Evolutionary conservation across 2,888 invertebrate species (phyloP).

Genomic region (Syritta pipiens): DNA sequence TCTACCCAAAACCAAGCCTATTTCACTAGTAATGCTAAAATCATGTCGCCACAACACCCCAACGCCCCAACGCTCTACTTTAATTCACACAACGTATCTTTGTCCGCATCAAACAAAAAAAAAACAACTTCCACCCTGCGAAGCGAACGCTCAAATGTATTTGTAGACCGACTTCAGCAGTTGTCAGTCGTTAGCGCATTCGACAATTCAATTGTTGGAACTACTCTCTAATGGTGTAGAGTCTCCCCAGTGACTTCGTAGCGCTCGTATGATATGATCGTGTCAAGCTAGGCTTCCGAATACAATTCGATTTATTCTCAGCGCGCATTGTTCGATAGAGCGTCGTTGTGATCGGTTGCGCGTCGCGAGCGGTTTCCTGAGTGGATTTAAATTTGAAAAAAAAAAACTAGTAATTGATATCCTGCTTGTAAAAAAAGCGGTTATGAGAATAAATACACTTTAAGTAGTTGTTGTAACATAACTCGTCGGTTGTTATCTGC

Average conservation of each 20-base stretch:
- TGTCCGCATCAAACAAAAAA: no score
- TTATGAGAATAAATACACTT: not conserved
- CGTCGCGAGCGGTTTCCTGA: slow-evolving; percentile 6
- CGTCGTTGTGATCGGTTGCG: slow-evolving; percentile 56
- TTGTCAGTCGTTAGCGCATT: slow-evolving; percentile 10
- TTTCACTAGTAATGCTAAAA: slow-evolving; percentile 15
- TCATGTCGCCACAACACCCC: slow-evolving; percentile 7
- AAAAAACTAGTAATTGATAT: no score
- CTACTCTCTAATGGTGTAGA: no score
- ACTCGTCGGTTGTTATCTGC: slow-evolving; percentile 27
- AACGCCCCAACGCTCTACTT: slow-evolving; percentile 1
- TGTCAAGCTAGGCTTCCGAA: slow-evolving; percentile 34
- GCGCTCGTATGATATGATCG: slow-evolving; percentile 35
- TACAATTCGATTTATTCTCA: slow-evolving; percentile 34
- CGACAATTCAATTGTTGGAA: not conserved
- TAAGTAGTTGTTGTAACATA: not conserved
- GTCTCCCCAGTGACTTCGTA: slow-evolving; percentile 1
- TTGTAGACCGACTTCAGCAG: slow-evolving; percentile 44
- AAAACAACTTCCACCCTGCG: slow-evolving; percentile 24
- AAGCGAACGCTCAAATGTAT: no score
- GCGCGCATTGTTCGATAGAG: slow-evolving; percentile 15
- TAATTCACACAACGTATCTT: slow-evolving; percentile 22
- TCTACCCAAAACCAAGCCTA: slow-evolving; percentile 8
- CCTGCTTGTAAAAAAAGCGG: no score
- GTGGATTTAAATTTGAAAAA: slow-evolving; percentile 14